phyloP scores from a whole-genome alignment of 2,888 invertebrate genomes.

The Bugula neritina region DNA sequence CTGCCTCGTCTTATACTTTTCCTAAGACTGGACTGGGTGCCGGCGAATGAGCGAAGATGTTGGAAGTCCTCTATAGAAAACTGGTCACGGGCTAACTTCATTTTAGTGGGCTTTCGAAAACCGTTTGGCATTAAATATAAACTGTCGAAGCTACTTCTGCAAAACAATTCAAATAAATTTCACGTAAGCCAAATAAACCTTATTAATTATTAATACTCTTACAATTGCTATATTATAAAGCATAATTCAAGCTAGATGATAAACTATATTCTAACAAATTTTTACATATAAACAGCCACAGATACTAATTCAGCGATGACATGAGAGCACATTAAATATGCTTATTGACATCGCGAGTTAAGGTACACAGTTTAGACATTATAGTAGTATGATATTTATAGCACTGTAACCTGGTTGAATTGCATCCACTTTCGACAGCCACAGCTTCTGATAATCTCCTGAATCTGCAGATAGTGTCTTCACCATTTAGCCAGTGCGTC shows the following conservation, averaged over 20 bases:
- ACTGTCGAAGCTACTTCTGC: conserved; percentile 18
- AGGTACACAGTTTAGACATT: too few species aligned
- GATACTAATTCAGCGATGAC: too few species aligned
- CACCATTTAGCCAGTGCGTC: conserved; percentile 53
- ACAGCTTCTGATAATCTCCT: conserved; percentile 34
- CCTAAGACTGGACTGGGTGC: background rate
- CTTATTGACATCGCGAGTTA: too few species aligned
- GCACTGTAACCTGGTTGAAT: background rate
- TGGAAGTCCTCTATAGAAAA: background rate
- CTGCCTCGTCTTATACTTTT: conserved; percentile 9
- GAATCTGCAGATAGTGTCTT: conserved; percentile 38
- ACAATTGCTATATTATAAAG: too few species aligned
- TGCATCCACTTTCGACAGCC: background rate
- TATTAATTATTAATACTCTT: too few species aligned
- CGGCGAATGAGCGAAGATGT: background rate
- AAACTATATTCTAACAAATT: too few species aligned
- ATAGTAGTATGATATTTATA: background rate
- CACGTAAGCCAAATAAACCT: too few species aligned
- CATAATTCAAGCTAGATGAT: too few species aligned
- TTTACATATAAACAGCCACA: too few species aligned
- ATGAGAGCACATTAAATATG: too few species aligned
- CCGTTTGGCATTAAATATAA: conserved; percentile 23
- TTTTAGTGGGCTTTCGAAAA: background rate
- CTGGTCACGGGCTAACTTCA: background rate
- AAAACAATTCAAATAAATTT: too few species aligned